Evolutionary conservation across 2,888 invertebrate genomes (phyloP), one percentile per base, ranked within the genome.

Genomic region (Trichogramma dendrolimi): DNA sequence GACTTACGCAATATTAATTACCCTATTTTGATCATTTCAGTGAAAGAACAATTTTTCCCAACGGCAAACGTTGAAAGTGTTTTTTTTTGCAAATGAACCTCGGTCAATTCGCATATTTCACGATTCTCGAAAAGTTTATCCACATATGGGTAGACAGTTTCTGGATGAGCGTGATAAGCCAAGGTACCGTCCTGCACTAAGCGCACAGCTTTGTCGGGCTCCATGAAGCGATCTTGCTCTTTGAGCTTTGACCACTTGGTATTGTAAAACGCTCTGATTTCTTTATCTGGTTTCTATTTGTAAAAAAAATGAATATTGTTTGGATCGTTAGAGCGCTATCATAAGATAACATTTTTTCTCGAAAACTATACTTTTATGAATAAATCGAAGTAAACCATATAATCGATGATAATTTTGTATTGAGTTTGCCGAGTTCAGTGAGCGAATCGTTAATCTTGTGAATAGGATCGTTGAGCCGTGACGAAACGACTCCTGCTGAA

Each of bases 371-470:
- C 63, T 48, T 61, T 64, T 1, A 64, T 52, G 39, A 72, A 71
- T 53, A 69, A 71, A 6, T 72, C 71, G 1, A 75, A 65, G 50
- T 72, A 72, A 1, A 71, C 64, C 42, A 71, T 70, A 14, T 70
- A 72, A 42, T 76, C 0, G 74, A 73, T 4, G 71, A 71, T 2
- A 75, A 63, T 57, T 66, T 69, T 7, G 76, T 48, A 40, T 71
- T 65, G 41, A 72, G 70, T 27, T 70, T 68, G 0, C 71, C 68
- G 4, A 77, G 68, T 14, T 73, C 69, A 4, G 69, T 70, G 1
- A 77, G 67, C 1, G 75, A 75, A 66, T 77, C 76, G 52, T 77
- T 76, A 67, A 76, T 75, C 68, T 73, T 76, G 4, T 71, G 71
- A 5, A 75, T 68, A 3, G 75, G 75, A 52, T 72, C 68, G 56